Percentiles rank a stretch among this genome's conserved stretches.
These are phyloP conservation scores for Luperina nickerlii DNA, from an alignment of 2,888 invertebrate species.

Conservation along the genomic window DNA sequence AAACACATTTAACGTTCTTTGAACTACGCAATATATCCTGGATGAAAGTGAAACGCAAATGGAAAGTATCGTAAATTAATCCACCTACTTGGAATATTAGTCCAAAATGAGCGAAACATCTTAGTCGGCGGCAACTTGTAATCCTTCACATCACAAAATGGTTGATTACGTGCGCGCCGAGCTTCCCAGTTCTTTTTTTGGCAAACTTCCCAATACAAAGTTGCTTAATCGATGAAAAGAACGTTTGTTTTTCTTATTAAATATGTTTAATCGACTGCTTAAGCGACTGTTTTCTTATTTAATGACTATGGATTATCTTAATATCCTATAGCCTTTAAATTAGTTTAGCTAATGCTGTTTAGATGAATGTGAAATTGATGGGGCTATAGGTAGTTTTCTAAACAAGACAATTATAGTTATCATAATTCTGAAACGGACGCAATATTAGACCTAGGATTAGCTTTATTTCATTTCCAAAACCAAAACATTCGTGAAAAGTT, in stretches of 20 bases:
- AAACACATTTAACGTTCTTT: slow-evolving; percentile 25
- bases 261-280: slow-evolving; percentile 58
- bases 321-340: slow-evolving; percentile 53
- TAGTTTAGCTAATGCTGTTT: slow-evolving; percentile 56
- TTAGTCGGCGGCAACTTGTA: slow-evolving; percentile 66
- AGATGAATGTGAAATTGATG: slow-evolving; percentile 46
- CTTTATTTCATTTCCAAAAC: slow-evolving; percentile 37
- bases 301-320: slow-evolving; percentile 54
- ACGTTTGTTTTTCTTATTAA: slow-evolving; percentile 67
- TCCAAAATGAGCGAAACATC: slow-evolving; percentile 59
- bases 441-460: slow-evolving; percentile 30
- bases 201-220: slow-evolving; percentile 68
- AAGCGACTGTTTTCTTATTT: slow-evolving; percentile 60
- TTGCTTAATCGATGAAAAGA: slow-evolving; percentile 61
- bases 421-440: slow-evolving; percentile 45
- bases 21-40: slow-evolving; percentile 25
- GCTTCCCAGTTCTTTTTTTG: slow-evolving; percentile 68
- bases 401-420: slow-evolving; percentile 47
- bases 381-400: slow-evolving; percentile 37
- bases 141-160: slow-evolving; percentile 71
- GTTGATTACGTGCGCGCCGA: slow-evolving; percentile 67
- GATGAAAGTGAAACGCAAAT: slow-evolving; percentile 49
- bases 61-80: slow-evolving; percentile 57
- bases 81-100: slow-evolving; percentile 58
- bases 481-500: slow-evolving; percentile 16